Percentiles rank a stretch among this genome's conserved stretches.
These are phyloP conservation scores for Ctenopoma kingsleyae DNA, from an alignment of 2,797 vertebrate genomes.

Conservation along the genomic window DNA sequence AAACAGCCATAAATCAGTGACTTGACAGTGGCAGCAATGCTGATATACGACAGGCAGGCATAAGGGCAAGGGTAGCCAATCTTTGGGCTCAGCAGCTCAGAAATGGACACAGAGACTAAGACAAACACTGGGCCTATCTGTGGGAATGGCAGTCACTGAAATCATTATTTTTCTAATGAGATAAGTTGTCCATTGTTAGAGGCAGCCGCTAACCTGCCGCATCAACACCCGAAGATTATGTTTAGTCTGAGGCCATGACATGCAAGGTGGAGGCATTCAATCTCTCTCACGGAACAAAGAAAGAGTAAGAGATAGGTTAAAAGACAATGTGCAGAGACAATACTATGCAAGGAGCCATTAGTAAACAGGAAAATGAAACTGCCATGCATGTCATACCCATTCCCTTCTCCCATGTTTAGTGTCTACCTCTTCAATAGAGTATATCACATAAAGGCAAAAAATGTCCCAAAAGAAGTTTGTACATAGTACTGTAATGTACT, in stretches of 20 bases:
- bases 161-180: conserved; percentile 86
- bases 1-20: conserved; percentile 85
- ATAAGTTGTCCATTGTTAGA: conserved; percentile 74
- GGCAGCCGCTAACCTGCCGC: conserved; percentile 59
- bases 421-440: too few relatives aligned
- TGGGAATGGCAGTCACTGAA: conserved; percentile 79
- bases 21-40: conserved; percentile 73
- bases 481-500: neutral
- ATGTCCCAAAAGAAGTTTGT: too few relatives aligned
- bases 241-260: conserved; percentile 81
- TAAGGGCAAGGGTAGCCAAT: conserved; percentile 53
- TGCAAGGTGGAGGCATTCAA: conserved; percentile 76
- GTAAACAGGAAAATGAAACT: conserved; percentile 9
- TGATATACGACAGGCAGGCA: conserved; percentile 85
- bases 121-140: conserved; percentile 83
- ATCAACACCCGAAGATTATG: conserved; percentile 76
- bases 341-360: neutral
- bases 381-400: too few relatives aligned
- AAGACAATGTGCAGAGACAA: conserved; percentile 28
- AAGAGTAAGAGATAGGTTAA: conserved; percentile 19
- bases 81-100: conserved; percentile 32
- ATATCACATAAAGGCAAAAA: too few relatives aligned
- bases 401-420: too few relatives aligned
- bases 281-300: conserved; percentile 70
- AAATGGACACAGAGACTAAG: conserved; percentile 59